Percentiles rank a stretch among this genome's conserved stretches.
phyloP scores from a whole-genome alignment of 1,140 invertebrate genomes.

The Harpegnathos saltator region DNA sequence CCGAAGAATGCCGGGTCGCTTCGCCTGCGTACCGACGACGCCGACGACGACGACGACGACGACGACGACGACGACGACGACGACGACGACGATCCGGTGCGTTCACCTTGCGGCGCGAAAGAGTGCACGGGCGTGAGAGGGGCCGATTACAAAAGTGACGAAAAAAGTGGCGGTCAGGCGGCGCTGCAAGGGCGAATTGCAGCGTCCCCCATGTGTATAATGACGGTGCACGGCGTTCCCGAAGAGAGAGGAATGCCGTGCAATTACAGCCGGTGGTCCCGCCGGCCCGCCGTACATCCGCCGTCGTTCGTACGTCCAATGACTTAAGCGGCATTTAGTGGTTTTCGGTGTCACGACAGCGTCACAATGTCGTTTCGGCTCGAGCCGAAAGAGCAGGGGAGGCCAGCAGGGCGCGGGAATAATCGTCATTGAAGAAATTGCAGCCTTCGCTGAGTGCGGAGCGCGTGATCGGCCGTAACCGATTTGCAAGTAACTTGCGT shows the following conservation, averaged over 20 bases:
- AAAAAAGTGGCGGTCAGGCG: conserved; percentile 52
- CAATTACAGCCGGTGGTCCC: conserved; percentile 73
- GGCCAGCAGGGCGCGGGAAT: too few relatives aligned
- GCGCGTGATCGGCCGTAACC: conserved; percentile 65
- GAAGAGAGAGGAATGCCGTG: conserved; percentile 73
- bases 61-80: too few relatives aligned
- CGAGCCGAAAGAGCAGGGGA: conserved; percentile 10
- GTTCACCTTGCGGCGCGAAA: conserved; percentile 51
- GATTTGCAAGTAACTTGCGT: conserved; percentile 65
- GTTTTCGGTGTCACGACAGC: conserved; percentile 72
- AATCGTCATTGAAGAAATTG: conserved; percentile 74
- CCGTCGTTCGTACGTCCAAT: conserved; percentile 65
- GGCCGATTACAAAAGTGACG: conserved; percentile 46
- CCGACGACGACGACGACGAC: too few relatives aligned
- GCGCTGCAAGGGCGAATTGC: conserved; percentile 68
- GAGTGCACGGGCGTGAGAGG: conserved; percentile 36
- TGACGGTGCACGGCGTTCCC: conserved; percentile 63
- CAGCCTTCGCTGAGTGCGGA: conserved; percentile 62
- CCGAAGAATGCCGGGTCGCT: conserved; percentile 33
- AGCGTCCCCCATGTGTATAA: conserved; percentile 67
- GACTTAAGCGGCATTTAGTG: conserved; percentile 76
- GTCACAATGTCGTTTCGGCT: conserved; percentile 57
- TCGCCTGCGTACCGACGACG: background rate
- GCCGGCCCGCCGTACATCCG: conserved; percentile 35
- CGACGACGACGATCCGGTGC: conserved; percentile 22